A percentile compares a stretch with the other conserved stretches of the same genome.
Evolutionary conservation across 2,797 vertebrate species (phyloP).

Genomic region (Falco peregrinus): DNA sequence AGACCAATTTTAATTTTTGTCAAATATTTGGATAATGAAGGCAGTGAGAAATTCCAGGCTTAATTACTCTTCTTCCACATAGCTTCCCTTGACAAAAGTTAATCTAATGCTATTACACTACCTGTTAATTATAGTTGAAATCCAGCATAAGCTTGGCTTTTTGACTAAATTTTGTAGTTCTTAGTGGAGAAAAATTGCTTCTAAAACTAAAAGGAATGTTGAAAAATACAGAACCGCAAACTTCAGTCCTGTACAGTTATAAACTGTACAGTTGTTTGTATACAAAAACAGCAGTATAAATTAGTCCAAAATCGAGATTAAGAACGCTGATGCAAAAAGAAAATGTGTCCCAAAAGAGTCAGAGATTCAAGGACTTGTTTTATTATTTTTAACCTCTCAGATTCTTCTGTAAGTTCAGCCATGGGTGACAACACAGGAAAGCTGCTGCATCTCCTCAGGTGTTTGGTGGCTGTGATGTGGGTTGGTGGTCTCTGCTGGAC

Average conservation of each 20-base stretch:
- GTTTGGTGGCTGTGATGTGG: background rate
- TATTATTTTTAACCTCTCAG: background rate
- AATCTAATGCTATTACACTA: background rate
- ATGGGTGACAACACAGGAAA: background rate
- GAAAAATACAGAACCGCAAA: background rate
- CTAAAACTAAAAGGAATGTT: background rate
- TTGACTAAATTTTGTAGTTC: background rate
- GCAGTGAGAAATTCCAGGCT: background rate
- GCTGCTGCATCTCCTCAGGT: background rate
- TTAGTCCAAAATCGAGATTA: background rate
- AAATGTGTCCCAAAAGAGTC: background rate
- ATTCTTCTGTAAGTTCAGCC: background rate
- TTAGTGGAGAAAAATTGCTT: background rate
- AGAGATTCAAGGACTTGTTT: background rate
- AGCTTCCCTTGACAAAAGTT: background rate
- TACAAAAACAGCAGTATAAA: background rate
- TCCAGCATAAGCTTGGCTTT: background rate
- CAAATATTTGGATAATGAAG: background rate
- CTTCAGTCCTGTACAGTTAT: background rate
- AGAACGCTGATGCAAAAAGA: background rate
- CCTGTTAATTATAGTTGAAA: background rate
- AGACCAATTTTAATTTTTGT: background rate
- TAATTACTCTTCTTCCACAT: background rate
- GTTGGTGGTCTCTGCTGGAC: background rate
- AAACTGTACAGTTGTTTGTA: background rate